Base-by-base conservation (phyloP, 2,113 vertebrate genomes). In the Heterochromis multidens region DNA sequence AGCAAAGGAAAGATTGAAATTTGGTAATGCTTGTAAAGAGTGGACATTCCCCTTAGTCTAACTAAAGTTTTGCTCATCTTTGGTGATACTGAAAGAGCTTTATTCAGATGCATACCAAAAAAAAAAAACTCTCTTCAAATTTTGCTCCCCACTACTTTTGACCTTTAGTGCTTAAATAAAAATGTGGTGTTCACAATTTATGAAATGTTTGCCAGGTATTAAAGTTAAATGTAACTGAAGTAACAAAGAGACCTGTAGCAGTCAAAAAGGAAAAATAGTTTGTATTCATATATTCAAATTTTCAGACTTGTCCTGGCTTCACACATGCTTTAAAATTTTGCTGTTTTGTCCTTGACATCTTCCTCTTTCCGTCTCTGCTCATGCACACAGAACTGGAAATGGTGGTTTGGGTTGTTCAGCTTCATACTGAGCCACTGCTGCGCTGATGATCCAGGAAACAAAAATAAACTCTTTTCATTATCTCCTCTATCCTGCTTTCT, bases 381-480 rank as follows among this genome's bases (percentile, higher is more conserved):
- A 86, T 82, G 60, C 25, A 21, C 67, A 49, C 61, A 60, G 25
- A 67, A 14, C 12, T 52, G 79, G 35, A 86, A 67, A 87, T 86
- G 87, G 76, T 65, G 43, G 65, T 82, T 82, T 43, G 23, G 63
- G 81, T 83, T 70, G 84, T 89, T 83, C 62, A 70, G 49, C 84
- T 78, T 60, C 85, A 67, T 65, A 58, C 52, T n/a, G n/a, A 46
- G 65, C 67, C 43, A 56, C 79, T 61, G 25, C 65, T 33, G 57
- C 35, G 49, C 54, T 87, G 82, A 87, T 84, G 74, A 89, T 90
- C 80, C 79, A 84, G 80, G 91, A 92, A 91, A 93, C 81, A 85
- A 84, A 91, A 91, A 89, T 87, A 79, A 83, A 89, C 91, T 90
- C 72, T 65, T 89, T 81, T 93, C 82, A 89, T 92, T 90, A 86